phyloP scores from a whole-genome alignment of 2,113 vertebrate genomes.

The Etheostoma cragini region DNA sequence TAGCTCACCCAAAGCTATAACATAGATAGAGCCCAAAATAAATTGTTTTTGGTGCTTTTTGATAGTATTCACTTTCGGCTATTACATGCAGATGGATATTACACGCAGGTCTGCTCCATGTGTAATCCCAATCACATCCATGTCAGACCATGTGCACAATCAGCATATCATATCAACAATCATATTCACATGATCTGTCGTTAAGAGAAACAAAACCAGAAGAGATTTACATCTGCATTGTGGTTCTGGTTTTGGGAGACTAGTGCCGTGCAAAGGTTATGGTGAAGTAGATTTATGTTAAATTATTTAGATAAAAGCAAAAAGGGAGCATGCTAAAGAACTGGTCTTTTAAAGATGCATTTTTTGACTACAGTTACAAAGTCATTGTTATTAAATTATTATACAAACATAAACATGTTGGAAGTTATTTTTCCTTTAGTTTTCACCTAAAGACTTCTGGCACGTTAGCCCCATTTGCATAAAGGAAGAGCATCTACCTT shows the following conservation, averaged over 20 bases:
- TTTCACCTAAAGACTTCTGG: constrained; percentile 27
- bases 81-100: not conserved
- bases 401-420: constrained; percentile 33
- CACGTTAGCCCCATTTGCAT: constrained; percentile 22
- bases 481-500: not conserved
- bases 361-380: not conserved
- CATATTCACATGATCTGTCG: not conserved
- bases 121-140: constrained; percentile 1
- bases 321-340: not conserved
- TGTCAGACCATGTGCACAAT: not conserved
- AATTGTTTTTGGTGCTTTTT: not conserved
- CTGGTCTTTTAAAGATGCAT: not conserved
- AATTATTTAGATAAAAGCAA: not conserved
- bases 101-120: not conserved
- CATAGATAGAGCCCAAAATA: not conserved
- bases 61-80: not conserved
- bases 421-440: constrained; percentile 11
- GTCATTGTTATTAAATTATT: no score
- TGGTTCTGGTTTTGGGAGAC: constrained; percentile 1
- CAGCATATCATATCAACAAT: not conserved
- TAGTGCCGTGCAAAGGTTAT: not conserved
- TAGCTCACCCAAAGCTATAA: no score
- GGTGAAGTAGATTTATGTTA: not conserved
- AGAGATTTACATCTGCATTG: not conserved
- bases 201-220: constrained; percentile 1